A percentile compares a stretch with the other conserved stretches of the same genome.
Evolutionary conservation across 35 echinoderm and acorn worm species (phyloP).

Genomic region (Nesometra sesokonis): DNA sequence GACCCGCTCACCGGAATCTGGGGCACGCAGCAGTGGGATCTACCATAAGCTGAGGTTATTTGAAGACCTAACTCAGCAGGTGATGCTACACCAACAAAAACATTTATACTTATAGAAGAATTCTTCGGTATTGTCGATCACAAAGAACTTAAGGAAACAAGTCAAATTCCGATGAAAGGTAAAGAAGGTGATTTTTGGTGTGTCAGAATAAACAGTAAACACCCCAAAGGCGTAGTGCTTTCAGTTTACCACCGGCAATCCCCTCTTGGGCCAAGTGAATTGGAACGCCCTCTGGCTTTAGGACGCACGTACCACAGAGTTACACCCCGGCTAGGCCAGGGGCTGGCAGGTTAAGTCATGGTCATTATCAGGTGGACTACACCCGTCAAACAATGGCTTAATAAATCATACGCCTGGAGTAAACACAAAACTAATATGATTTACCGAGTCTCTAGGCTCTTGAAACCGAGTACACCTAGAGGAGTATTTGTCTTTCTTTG

Average conservation of each 20-base stretch:
- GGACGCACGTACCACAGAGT: background rate
- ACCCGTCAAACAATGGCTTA: background rate
- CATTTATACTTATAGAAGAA: background rate
- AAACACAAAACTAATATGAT: too few relatives aligned
- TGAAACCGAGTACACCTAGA: background rate
- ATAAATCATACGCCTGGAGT: too few relatives aligned
- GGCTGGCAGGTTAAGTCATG: background rate
- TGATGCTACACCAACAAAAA: conserved; percentile 6
- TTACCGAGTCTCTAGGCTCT: too few relatives aligned
- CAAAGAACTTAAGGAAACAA: background rate
- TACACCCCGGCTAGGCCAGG: background rate
- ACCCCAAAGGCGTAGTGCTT: background rate
- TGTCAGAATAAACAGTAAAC: background rate
- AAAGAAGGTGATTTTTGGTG: background rate
- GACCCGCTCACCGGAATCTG: background rate
- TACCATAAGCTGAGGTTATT: conserved; percentile 4
- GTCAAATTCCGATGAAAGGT: background rate
- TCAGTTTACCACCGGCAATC: background rate
- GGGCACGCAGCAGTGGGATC: background rate
- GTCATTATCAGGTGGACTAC: background rate
- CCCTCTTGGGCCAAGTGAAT: background rate
- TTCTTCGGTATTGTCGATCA: background rate
- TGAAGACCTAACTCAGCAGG: background rate
- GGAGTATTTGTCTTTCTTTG: background rate
- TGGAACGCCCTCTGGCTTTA: background rate